These are phyloP conservation scores for Calyptommatus sinebrachiatus DNA, from an alignment of 2,113 vertebrate genomes.

Conservation along the genomic window DNA sequence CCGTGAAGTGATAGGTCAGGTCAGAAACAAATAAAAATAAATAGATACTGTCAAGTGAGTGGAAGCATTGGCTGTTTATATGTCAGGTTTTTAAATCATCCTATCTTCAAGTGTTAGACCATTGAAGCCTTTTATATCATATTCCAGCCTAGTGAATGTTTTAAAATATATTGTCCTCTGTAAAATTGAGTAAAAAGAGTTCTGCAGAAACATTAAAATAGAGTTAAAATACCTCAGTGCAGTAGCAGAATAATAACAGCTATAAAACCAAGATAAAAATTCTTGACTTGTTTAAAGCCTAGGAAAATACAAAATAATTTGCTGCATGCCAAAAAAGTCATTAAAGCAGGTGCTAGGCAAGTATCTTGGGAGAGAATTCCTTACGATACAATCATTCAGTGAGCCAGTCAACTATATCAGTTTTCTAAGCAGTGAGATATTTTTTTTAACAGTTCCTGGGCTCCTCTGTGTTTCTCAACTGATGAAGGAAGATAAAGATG, in stretches of 20 bases:
- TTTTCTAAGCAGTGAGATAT: neutral
- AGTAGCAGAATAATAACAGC: neutral
- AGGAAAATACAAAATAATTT: neutral
- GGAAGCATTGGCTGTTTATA: neutral
- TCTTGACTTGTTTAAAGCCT: neutral
- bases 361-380: neutral
- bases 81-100: no score
- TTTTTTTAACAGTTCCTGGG: neutral
- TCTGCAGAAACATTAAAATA: neutral
- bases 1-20: no score
- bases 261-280: neutral
- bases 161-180: no score
- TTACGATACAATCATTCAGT: conserved; percentile 1
- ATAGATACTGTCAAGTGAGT: neutral
- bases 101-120: no score
- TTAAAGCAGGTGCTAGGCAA: neutral
- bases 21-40: neutral
- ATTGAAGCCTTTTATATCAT: no score
- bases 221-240: neutral
- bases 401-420: neutral
- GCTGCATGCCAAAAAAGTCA: neutral
- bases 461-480: neutral
- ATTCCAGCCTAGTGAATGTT: no score
- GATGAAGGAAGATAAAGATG: neutral
- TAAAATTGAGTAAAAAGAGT: no score